Base-by-base conservation (phyloP, 2,888 invertebrate species). In the Drosophila mulleri region DNA sequence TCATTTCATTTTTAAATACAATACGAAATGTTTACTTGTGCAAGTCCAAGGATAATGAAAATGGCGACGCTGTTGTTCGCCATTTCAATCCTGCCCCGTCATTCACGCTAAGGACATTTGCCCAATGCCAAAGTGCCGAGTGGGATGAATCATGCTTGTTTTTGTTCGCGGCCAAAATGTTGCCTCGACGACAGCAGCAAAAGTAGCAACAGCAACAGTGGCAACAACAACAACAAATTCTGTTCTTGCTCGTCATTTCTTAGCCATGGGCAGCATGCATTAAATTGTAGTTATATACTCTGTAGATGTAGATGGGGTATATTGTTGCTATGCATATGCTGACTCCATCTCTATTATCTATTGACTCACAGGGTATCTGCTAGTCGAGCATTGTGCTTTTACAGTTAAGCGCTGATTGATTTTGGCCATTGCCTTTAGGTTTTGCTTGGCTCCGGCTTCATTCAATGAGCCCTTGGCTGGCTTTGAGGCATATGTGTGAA, bases 1-100 rank as follows among this genome's bases (percentile, higher is more conserved):
- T 77, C 60, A 60, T 72, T 77, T 69, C 73, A 45, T 72, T 80
- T 72, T 74, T 72, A 72, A 84, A 73, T 72, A 78, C 73, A 78
- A 76, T 72, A 73, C 80, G 54, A 78, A 82, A 78, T 84, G 79
- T 75, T 79, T 72, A 57, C 47, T 50, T 56, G 54, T 50, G 50
- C 72, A 73, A 75, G 77, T 69, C 74, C 83, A 82, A 86, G 88
- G 80, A 88, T 75, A 86, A 86, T 82, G 83, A 86, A 83, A 86
- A 83, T 86, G 82, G 74, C 66, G 58, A 45, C 59, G 45, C 45
- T 76, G 64, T 57, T 63, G 67, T 56, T 58, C 74, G 74, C 47
- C 73, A 64, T 66, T 62, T 23, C 53, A 37, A 80, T 82, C 64
- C 48, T 64, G 69, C 62, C 59, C 41, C 57, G 60, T 54, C 67